Evolutionary conservation across 2,113 vertebrate genomes (phyloP).

Genomic region (Melierax canorus): DNA sequence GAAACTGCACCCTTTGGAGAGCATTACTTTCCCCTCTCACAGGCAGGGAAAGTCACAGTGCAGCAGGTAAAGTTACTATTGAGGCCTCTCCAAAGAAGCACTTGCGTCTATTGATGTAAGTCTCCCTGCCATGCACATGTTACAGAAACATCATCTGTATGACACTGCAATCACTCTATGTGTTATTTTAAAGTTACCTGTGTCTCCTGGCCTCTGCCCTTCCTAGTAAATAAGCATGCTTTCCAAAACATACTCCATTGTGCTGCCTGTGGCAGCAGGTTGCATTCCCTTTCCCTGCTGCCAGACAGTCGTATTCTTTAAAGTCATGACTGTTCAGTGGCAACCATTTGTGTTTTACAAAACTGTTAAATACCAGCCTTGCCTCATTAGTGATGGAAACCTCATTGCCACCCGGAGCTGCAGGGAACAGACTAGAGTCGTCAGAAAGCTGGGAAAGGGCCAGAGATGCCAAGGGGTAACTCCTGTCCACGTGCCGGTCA

Average conservation of each 20-base stretch:
- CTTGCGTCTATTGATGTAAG: too few species aligned
- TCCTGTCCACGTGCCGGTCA: accelerated
- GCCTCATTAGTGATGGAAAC: not conserved
- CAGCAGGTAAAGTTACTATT: not conserved
- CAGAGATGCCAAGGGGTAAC: accelerated
- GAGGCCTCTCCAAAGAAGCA: not conserved
- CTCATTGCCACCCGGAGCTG: not conserved
- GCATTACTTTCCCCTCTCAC: accelerated
- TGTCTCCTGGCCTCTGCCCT: not conserved
- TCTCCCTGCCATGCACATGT: accelerated
- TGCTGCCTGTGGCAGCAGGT: accelerated
- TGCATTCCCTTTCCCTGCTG: not conserved
- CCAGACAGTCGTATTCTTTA: accelerated
- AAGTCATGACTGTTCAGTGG: not conserved
- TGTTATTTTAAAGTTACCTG: not conserved
- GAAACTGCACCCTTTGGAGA: not conserved
- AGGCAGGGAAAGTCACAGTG: not conserved
- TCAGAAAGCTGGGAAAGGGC: not conserved
- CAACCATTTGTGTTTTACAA: too few species aligned
- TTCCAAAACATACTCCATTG: accelerated
- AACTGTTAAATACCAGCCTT: not conserved
- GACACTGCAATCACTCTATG: accelerated
- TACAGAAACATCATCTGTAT: not conserved
- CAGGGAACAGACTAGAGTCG: accelerated
- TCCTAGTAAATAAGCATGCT: not conserved